phyloP scores from a whole-genome alignment of 2,888 invertebrate species.

The Drosophila meridionalis region DNA sequence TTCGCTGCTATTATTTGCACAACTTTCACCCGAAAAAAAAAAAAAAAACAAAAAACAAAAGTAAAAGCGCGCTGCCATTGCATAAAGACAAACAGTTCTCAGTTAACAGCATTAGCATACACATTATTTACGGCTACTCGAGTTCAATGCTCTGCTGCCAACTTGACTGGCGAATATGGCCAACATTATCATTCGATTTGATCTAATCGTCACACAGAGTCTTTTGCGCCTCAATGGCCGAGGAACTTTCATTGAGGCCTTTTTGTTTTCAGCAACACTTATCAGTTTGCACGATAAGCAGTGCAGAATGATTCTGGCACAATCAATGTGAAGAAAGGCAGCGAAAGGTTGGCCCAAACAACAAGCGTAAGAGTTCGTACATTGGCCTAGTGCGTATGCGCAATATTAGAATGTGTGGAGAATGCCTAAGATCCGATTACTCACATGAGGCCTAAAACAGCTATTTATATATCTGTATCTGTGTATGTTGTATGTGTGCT shows the following conservation, averaged over 20 bases:
- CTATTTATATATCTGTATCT: slow-evolving; percentile 22
- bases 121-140: neutral
- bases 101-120: neutral
- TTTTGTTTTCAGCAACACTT: slow-evolving; percentile 41
- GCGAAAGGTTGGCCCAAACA: slow-evolving; percentile 6
- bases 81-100: neutral
- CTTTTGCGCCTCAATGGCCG: slow-evolving; percentile 8
- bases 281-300: slow-evolving; percentile 71
- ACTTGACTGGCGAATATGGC: slow-evolving; percentile 6
- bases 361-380: neutral
- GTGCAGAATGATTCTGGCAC: slow-evolving; percentile 37
- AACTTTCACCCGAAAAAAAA: slow-evolving; percentile 48
- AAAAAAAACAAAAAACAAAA: slow-evolving; percentile 3
- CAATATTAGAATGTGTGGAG: slow-evolving; percentile 8
- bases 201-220: slow-evolving; percentile 21
- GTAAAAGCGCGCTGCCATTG: slow-evolving; percentile 19
- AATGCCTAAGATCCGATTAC: slow-evolving; percentile 1
- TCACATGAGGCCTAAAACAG: neutral
- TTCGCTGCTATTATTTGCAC: slow-evolving; percentile 6
- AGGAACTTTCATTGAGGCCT: slow-evolving; percentile 62
- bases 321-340: neutral
- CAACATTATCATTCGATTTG: slow-evolving; percentile 10
- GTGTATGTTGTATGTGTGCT: neutral
- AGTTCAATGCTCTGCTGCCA: slow-evolving; percentile 41
- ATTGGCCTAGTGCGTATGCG: slow-evolving; percentile 31